These are phyloP conservation scores for Stegastes partitus DNA, from an alignment of 2,113 vertebrate genomes.

Conservation along the genomic window DNA sequence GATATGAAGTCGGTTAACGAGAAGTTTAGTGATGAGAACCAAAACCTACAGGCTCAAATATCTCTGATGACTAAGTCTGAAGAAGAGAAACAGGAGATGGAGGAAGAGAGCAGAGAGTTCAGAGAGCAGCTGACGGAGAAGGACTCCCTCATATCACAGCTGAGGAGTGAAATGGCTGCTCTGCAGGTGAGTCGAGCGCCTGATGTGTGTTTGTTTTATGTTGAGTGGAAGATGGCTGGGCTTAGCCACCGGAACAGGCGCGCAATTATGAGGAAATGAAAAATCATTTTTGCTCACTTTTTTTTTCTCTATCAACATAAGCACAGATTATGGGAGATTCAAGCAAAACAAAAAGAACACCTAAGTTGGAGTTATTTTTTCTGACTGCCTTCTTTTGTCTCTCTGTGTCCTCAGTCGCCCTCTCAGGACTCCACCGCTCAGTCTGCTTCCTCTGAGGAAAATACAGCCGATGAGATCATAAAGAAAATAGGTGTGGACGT, in stretches of 20 bases:
- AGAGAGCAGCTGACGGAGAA: conserved; percentile 86
- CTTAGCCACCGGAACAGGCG: not conserved
- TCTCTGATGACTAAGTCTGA: conserved; percentile 76
- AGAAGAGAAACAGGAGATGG: conserved; percentile 64
- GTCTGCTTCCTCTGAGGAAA: conserved; percentile 78
- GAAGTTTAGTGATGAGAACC: conserved; percentile 87
- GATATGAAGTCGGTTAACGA: conserved; percentile 87
- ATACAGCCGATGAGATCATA: conserved; percentile 81
- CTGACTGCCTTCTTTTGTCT: not conserved
- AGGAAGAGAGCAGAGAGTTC: conserved; percentile 74
- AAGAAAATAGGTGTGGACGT: conserved; percentile 88
- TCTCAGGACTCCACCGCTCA: conserved; percentile 80
- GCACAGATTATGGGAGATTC: no score
- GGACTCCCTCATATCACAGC: conserved; percentile 85
- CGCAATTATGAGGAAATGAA: no score
- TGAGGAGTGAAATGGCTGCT: conserved; percentile 85
- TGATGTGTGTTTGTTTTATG: not conserved
- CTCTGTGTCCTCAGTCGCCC: not conserved
- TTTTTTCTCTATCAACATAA: not conserved
- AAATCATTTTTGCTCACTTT: not conserved
- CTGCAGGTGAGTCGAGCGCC: conserved; percentile 88
- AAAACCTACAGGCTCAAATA: conserved; percentile 81
- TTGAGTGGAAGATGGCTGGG: not conserved
- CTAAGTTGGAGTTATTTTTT: not conserved
- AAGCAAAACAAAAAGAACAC: no score